phyloP scores from a whole-genome alignment of 1,140 invertebrate species.

The Panulirus ornatus region DNA sequence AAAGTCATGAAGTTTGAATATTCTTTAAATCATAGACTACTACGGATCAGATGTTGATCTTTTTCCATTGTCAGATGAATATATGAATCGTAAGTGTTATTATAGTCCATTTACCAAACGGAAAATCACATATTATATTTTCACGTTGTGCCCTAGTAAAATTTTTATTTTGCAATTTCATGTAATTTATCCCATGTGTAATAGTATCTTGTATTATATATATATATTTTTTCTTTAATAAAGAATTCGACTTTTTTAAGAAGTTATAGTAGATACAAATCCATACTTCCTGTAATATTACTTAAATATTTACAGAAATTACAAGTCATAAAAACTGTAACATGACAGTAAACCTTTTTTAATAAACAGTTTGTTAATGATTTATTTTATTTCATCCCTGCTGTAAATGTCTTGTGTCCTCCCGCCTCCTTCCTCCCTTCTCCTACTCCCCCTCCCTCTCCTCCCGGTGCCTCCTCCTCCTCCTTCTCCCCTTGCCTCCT shows the following conservation, averaged over 20 bases:
- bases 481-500: too few relatives aligned
- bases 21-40: not conserved
- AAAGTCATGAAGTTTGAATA: not conserved
- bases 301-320: not conserved
- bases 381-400: too few relatives aligned
- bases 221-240: not conserved
- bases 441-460: not conserved
- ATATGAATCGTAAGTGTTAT: not conserved
- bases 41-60: not conserved
- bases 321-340: not conserved
- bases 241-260: not conserved
- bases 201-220: not conserved
- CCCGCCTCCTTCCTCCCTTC: not conserved
- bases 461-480: too few relatives aligned
- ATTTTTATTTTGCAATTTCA: not conserved
- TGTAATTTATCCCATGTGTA: not conserved
- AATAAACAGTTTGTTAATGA: slow-evolving; percentile 46
- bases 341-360: not conserved
- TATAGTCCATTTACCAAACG: not conserved
- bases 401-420: too few relatives aligned
- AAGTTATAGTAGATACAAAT: not conserved
- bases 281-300: not conserved
- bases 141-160: not conserved
- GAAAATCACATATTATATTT: not conserved
- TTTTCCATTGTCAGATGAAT: not conserved